Base-by-base conservation (phyloP, 2,888 invertebrate genomes). In the Leptinotarsa tumamoca region DNA sequence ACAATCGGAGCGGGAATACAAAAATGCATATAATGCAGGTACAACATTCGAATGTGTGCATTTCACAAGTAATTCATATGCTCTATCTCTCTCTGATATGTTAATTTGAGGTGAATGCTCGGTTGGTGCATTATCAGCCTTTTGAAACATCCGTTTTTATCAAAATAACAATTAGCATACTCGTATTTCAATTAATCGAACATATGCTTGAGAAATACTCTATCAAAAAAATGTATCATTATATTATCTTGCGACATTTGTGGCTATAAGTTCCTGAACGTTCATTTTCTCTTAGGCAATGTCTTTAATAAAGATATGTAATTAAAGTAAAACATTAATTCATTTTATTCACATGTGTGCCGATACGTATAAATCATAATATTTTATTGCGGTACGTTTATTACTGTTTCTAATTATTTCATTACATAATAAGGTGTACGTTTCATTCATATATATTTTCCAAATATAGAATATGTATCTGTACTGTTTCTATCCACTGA, bases 221-320 rank as follows among this genome's bases (percentile, higher is more conserved):
- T 7, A 63, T 43, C n/a, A 7, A 33, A 63, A 63, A 63, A 63
- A 10, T 43, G 43, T 43, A 63, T 63, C 33, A 63, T 63, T 63
- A 63, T 63, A 15, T 23, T 61, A 61, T 63, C 15, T 63, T 63
- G 43, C 63, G 33, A 63, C 63, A 63, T n/a, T 63, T 63, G 63
- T 43, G 1, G 33, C 33, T 15, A 63, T 43, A 43, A 43, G 43
- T 43, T 43, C 43, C 43, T 43, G 43, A 54, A 56, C 43, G 54
- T 21, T 52, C 33, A 68, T 54, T 50, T 68, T 56, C 54, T 68
- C n/a, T 27, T 50, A 43, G 69, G 69, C 56, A 27, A 56, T 69
- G 68, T 54, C 14, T 51, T 63, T 63, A 43, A 33, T 63, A 63
- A 63, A 63, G 63, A 63, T n/a, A 33, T 43, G 63, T 63, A 63